Base-by-base conservation (phyloP, 1,140 invertebrate species). In the Scaptomyza pallida region DNA sequence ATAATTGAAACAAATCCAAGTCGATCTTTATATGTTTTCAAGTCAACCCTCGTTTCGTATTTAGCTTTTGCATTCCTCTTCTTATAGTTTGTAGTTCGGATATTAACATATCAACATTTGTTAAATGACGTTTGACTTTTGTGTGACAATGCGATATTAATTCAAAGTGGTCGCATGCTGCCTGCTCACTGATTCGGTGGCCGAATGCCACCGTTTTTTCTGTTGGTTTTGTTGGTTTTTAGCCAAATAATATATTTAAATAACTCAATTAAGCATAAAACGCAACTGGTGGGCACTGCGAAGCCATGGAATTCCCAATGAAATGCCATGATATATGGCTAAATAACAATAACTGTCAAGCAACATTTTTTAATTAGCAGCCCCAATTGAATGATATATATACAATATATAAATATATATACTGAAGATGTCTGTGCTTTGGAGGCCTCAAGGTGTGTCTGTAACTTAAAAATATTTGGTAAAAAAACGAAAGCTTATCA, bases 81-180 rank as follows among this genome's bases (percentile, higher is more conserved):
- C 26, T 30, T 9, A 2, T 30, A 8, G 26, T 9, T 26, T 26
- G 23, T 26, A 26, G 23, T 6, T 5, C 6, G 3, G 5, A 26
- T 77, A 85, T 86, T 86, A 86, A 86, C 82, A 86, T 88, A 86
- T 86, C 82, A 88, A 88, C 82, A 86, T 86, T 86, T 86, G 82
- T 86, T 88, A 86, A 86, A 88, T 82, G 82, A 86, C 82, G 78
- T 82, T 86, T 86, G 82, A 86, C 81, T 86, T 86, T 86, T 86
- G 74, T 86, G 73, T 86, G 81, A 86, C 82, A 86, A 86, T 71
- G 65, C 82, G 82, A 88, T 80, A 86, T 86, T 86, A 81, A 86
- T 86, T 88, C 77, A 48, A 67, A 83, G 50, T 67, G 59, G 59
- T 44, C 57, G 26, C 47, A 54, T 30, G 43, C 26, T 55, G 56